Conservation (phyloP, 23 tunicate species). For the Ciona savignyi region DNA sequence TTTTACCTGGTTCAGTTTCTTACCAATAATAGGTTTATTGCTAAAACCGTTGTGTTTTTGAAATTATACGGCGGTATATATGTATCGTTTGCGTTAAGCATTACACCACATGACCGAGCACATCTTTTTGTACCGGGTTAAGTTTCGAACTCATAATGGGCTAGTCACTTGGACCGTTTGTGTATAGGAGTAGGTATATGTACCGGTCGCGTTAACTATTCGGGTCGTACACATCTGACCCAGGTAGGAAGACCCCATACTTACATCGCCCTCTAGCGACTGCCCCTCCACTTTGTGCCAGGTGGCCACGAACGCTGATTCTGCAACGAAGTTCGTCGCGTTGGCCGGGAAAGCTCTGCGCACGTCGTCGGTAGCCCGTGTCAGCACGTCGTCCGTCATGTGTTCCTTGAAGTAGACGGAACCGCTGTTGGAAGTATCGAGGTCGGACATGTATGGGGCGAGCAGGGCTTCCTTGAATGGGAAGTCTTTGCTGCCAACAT, state of each 20-base stretch:
- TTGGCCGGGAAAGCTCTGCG: constrained; percentile 39
- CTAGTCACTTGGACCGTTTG: too few relatives aligned
- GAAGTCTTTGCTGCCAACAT: constrained; percentile 25
- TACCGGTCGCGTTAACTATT: background rate
- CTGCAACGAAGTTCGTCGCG: constrained; percentile 56
- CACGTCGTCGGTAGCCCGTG: constrained; percentile 60
- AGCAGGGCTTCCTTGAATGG: constrained; percentile 57
- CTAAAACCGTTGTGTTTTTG: too few relatives aligned
- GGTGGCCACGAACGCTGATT: constrained; percentile 73
- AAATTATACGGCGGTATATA: too few relatives aligned
- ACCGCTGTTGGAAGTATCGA: constrained; percentile 49
- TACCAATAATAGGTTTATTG: too few relatives aligned
- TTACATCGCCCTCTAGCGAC: constrained; percentile 37
- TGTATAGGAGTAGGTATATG: background rate
- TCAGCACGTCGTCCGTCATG: constrained; percentile 19
- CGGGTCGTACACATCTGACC: background rate
- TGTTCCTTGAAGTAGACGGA: constrained; percentile 53
- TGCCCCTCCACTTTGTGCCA: constrained; percentile 66
- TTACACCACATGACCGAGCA: too few relatives aligned
- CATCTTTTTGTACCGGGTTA: too few relatives aligned
- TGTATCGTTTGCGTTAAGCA: too few relatives aligned
- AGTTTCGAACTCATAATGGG: too few relatives aligned
- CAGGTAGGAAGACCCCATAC: background rate
- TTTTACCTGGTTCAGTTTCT: too few relatives aligned
- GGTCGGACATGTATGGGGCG: constrained; percentile 74